Conservation (phyloP, 2,113 vertebrate species). For the Brienomyrus longianalis region DNA sequence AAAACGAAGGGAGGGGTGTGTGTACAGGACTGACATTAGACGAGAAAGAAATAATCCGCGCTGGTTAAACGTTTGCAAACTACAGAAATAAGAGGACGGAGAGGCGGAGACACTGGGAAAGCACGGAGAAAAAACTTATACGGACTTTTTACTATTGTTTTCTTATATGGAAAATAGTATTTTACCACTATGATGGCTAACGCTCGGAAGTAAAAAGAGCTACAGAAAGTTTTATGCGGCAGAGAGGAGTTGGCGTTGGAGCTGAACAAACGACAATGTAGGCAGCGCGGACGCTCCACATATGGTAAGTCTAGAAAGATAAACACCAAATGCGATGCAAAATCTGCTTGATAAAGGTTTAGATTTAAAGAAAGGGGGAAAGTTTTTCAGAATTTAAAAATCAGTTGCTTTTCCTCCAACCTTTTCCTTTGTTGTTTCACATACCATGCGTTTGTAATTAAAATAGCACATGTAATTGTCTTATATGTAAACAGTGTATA, state of each 20-base stretch:
- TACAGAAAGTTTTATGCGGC: neutral
- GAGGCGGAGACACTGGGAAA: neutral
- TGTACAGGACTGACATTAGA: constrained; percentile 16
- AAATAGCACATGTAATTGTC: neutral
- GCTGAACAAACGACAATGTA: constrained; percentile 29
- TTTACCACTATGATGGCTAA: neutral
- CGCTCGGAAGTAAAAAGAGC: neutral
- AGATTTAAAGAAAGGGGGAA: neutral
- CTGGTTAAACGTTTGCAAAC: neutral
- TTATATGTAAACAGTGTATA: neutral
- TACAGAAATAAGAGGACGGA: neutral
- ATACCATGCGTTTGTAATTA: neutral
- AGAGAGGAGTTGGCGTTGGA: neutral
- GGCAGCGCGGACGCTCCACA: constrained; percentile 7
- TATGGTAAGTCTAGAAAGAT: constrained; percentile 31
- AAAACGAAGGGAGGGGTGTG: constrained; percentile 16
- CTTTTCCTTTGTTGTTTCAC: neutral
- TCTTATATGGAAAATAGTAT: neutral
- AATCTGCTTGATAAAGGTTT: neutral
- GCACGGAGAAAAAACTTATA: neutral
- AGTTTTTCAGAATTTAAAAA: neutral
- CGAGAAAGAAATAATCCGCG: constrained; percentile 2
- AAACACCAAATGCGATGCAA: neutral
- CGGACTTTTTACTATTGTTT: neutral
- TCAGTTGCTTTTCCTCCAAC: neutral